A percentile compares a stretch with the other conserved stretches of the same genome.
These are phyloP conservation scores for Balanococcus diminutus DNA, from an alignment of 2,888 invertebrate genomes.

Conservation along the genomic window DNA sequence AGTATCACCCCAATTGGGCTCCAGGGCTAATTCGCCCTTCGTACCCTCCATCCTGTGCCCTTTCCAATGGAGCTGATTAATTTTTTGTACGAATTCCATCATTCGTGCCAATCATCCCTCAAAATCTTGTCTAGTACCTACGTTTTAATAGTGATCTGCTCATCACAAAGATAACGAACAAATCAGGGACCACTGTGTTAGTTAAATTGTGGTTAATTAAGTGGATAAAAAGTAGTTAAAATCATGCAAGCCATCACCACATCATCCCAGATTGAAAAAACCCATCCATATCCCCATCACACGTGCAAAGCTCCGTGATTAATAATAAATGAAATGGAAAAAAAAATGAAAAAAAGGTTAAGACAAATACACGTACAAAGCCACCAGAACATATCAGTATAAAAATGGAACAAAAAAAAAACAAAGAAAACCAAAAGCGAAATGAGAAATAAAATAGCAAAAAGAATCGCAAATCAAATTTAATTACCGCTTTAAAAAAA, in stretches of 20 bases:
- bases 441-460: constrained; percentile 46
- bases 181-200: not conserved
- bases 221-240: not conserved
- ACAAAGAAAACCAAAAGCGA: constrained; percentile 24
- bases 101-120: too few species aligned
- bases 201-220: not conserved
- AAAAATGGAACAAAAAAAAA: not conserved
- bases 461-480: constrained; percentile 54
- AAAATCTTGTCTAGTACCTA: too few species aligned
- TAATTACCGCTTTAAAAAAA: constrained; percentile 48
- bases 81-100: too few species aligned
- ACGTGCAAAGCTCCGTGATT: constrained; percentile 21
- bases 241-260: not conserved
- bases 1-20: too few species aligned
- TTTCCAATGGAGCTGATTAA: too few species aligned
- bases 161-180: too few species aligned
- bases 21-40: too few species aligned
- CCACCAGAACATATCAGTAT: constrained; percentile 32
- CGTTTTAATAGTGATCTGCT: too few species aligned
- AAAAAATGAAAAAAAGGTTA: not conserved
- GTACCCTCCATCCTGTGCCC: too few species aligned
- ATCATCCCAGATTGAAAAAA: not conserved
- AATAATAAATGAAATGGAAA: too few species aligned
- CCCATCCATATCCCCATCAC: not conserved
- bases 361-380: not conserved